A percentile compares a stretch with the other conserved stretches of the same genome.
Evolutionary conservation across 2,888 invertebrate species (phyloP).

Genomic region (Brenthis ino): DNA sequence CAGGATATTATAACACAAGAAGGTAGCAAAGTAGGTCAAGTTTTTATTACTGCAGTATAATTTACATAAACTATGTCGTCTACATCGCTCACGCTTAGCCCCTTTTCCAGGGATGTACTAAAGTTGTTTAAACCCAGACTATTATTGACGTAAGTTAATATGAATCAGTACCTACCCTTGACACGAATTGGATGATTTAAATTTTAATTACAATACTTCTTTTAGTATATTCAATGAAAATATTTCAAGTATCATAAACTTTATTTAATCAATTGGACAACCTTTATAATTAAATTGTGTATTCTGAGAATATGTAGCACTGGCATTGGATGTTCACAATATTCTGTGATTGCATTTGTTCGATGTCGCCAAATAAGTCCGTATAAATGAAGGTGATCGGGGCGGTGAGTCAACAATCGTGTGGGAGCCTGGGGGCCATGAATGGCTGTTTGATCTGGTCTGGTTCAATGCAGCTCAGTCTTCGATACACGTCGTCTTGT

Average conservation of each 20-base stretch:
- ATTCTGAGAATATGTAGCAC: constrained; percentile 24
- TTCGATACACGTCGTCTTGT: constrained; percentile 52
- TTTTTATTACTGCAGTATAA: constrained; percentile 48
- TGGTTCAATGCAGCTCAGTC: constrained; percentile 61
- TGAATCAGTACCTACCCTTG: constrained; percentile 11
- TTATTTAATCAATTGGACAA: neutral
- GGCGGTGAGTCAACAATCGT: constrained; percentile 65
- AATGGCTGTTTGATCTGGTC: constrained; percentile 50
- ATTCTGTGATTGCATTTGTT: constrained; percentile 63
- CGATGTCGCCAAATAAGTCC: constrained; percentile 79
- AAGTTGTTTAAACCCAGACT: constrained; percentile 24
- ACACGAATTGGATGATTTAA: constrained; percentile 7
- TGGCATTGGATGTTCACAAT: constrained; percentile 62
- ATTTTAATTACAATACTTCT: too few species aligned
- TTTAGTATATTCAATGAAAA: too few species aligned
- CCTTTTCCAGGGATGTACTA: constrained; percentile 25
- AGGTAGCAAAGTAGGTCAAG: constrained; percentile 28
- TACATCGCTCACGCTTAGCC: constrained; percentile 50
- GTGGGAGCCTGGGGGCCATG: constrained; percentile 66
- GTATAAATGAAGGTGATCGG: constrained; percentile 75
- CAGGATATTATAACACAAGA: neutral
- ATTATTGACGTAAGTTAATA: constrained; percentile 4
- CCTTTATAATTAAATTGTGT: constrained; percentile 1
- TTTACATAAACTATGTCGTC: constrained; percentile 67
- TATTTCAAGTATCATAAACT: neutral